These are phyloP conservation scores for Oikopleura dioica DNA, from an alignment of 23 tunicate genomes.

Conservation along the genomic window DNA sequence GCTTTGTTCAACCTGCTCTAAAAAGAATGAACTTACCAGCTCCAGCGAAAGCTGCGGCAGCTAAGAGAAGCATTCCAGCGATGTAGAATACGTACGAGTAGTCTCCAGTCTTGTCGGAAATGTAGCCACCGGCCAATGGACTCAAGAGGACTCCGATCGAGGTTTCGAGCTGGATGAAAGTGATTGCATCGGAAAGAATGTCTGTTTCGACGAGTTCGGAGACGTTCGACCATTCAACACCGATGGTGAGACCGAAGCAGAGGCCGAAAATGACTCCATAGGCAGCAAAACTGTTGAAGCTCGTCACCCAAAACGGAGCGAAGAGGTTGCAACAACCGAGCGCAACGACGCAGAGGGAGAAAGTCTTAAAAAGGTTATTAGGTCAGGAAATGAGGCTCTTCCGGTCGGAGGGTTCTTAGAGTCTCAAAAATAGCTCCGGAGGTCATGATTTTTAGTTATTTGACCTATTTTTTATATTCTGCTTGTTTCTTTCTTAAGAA, in stretches of 20 bases:
- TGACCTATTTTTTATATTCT: no score
- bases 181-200: slow-evolving; percentile 5
- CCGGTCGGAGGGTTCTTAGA: no score
- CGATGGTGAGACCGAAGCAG: background rate
- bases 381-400: no score
- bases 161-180: background rate
- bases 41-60: background rate
- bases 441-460: no score
- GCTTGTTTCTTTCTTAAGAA: no score
- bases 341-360: background rate
- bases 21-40: background rate
- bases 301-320: slow-evolving; percentile 8
- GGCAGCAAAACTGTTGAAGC: background rate
- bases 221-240: slow-evolving; percentile 7
- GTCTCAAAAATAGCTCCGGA: no score
- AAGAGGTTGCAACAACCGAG: background rate
- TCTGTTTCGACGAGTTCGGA: background rate
- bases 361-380: no score
- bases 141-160: background rate
- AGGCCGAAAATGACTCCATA: slow-evolving; percentile 1
- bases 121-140: background rate
- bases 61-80: background rate
- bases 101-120: background rate
- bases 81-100: slow-evolving; percentile 3
- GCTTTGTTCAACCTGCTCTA: no score